Evolutionary conservation across 2,797 vertebrate species (phyloP), one percentile per base, ranked within the genome.

Genomic region (Oreochromis mossambicus): DNA sequence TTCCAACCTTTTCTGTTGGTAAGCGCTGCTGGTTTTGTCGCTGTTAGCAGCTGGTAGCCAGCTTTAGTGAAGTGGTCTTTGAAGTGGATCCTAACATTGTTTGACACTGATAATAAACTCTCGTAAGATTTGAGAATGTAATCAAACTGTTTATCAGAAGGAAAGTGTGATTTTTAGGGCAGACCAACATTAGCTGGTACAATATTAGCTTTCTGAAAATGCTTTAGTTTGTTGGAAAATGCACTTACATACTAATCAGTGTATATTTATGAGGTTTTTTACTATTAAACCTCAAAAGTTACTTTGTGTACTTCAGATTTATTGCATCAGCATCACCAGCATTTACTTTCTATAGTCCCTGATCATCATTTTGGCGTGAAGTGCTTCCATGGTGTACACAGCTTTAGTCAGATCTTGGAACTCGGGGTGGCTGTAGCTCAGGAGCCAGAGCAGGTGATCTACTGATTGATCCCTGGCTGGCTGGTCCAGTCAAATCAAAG

Each of bases 41-140:
- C 55, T 58, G 55, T 58, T 1, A 58, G 55, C 55, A 58, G 55
- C 26, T 0, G 3, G 55, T 58, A 58, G 26, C 0, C 0, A 3
- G 26, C 15, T 1, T 58, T 58, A 0, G 8, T 32, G 29, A 32
- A 58, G 9, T 9, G 9, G 8, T 36, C 36, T 36, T 36, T 36
- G 36, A 36, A 36, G 55, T 4, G 55, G 55, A 58, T 10, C 26
- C 55, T 32, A 58, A 58, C 26, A 0, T 6, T 19, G 17, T 50
- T 50, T 32, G 26, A 34, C 5, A 19, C 56, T 58, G 56, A 61
- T 61, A 4, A 58, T 58, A 61, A 61, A 61, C 0, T 58, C 26
- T 58, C 0, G 9, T 34, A 34, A 61, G 15, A 0, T 61, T 19
- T 61, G 29, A 3, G 56, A 61, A 61, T 58, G 55, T 58, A 58